These are phyloP conservation scores for Enhydra lutris DNA, from an alignment of 2,113 vertebrate species.

Conservation along the genomic window DNA sequence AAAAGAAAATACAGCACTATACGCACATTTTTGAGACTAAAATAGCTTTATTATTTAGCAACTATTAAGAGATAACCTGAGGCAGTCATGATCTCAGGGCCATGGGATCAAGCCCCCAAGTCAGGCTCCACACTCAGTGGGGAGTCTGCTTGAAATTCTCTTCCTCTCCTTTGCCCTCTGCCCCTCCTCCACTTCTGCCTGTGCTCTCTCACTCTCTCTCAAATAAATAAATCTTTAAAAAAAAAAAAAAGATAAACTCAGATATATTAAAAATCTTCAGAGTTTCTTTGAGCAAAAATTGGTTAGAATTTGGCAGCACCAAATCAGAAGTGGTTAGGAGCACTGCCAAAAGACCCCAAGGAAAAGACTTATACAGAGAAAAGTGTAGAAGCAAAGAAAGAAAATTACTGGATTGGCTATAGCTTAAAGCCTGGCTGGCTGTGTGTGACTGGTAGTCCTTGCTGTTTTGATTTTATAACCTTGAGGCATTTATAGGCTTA, in stretches of 20 bases:
- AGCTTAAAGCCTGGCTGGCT: background rate
- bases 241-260: background rate
- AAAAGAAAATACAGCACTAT: background rate
- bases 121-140: background rate
- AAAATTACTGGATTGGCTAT: background rate
- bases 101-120: background rate
- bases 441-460: background rate
- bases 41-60: background rate
- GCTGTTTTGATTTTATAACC: background rate
- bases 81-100: background rate
- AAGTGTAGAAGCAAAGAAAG: background rate
- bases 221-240: background rate
- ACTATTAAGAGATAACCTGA: background rate
- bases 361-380: background rate
- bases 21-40: background rate
- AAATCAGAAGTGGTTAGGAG: background rate
- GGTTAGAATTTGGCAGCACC: background rate
- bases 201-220: background rate
- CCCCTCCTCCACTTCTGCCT: background rate
- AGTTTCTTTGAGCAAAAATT: background rate
- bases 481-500: background rate
- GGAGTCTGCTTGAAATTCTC: background rate
- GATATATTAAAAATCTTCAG: background rate
- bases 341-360: background rate
- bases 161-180: background rate